phyloP scores from a whole-genome alignment of 2,888 invertebrate species.

The Neuroscelio doddi region DNA sequence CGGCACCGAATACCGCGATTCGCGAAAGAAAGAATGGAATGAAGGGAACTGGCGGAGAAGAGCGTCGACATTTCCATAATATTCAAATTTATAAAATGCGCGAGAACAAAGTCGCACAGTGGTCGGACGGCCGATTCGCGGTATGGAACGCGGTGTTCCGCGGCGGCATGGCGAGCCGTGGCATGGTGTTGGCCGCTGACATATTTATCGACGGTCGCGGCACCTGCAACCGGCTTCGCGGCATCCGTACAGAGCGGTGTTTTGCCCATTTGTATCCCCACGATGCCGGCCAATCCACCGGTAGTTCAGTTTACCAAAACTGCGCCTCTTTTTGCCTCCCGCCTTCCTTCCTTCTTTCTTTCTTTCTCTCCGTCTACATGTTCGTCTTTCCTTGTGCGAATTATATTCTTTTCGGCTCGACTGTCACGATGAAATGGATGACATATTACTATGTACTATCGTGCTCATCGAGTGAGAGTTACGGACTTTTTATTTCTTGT shows the following conservation, averaged over 20 bases:
- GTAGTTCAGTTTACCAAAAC: constrained; percentile 58
- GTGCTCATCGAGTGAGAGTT: no score
- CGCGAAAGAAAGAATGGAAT: constrained; percentile 20
- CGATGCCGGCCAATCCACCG: constrained; percentile 48
- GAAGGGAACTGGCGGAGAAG: constrained; percentile 20
- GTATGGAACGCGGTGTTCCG: constrained; percentile 44
- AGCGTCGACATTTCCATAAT: constrained; percentile 67
- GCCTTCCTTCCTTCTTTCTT: constrained; percentile 27
- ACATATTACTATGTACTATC: constrained; percentile 4
- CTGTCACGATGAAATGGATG: not conserved
- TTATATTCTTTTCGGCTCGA: no score
- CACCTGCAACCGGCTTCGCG: constrained; percentile 68
- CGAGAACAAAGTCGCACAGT: constrained; percentile 41
- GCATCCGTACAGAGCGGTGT: constrained; percentile 63
- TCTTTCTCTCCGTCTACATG: constrained; percentile 1
- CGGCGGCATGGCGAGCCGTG: constrained; percentile 46
- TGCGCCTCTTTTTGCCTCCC: constrained; percentile 41
- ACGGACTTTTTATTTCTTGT: no score
- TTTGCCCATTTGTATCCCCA: constrained; percentile 56
- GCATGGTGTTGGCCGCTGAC: constrained; percentile 70
- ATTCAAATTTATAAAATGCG: constrained; percentile 67
- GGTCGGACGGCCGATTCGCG: constrained; percentile 24
- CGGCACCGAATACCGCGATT: constrained; percentile 9
- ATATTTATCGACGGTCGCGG: constrained; percentile 70
- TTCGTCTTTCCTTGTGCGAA: no score